Evolutionary conservation across 2,113 vertebrate genomes (phyloP), one percentile per base, ranked within the genome.

Genomic region (Melanotaenia duboulayi): DNA sequence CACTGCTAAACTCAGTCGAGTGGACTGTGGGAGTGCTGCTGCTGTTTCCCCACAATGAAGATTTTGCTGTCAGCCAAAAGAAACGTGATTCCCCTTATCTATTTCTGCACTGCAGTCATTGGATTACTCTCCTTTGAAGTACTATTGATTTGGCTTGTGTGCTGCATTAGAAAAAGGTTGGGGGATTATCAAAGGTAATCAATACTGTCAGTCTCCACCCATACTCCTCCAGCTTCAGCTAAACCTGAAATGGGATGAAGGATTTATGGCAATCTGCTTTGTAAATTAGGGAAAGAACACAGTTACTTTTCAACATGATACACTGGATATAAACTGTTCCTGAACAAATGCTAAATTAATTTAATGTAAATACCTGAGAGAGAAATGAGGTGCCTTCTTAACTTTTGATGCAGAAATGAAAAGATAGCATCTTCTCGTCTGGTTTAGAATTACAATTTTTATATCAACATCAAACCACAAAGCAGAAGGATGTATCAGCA

Each of bases 11-110:
- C 52, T 13, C 71, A 51, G 8, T 22, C 10, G 10, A 28, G 20
- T 10, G 6, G 7, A 35, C 32, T 35, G 32, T 35, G 52, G 17
- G 14, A 57, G 20, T 24, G 22, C 8, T n/a, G 65, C 57, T 42
- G 71, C 37, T 23, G 49, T 56, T 71, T 85, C 73, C 77, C 66
- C 70, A 80, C 70, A 58, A 24, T 62, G 23, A 44, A 71, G 65
- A 11, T 51, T 57, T 80, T 64, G 77, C 70, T 42, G 56, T 56
- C 44, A 49, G 65, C 57, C 49, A 25, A 56, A 71, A 55, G 79
- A 69, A 84, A 89, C 56, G 70, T 58, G 82, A 90, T 83, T 1
- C 77, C 62, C 54, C 60, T 73, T 28, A 40, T 87, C 82, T 87
- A 82, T 89, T 89, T 69, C 68, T 85, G 84, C 72, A 66, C 62